Evolutionary conservation across 2,888 invertebrate genomes (phyloP), one percentile per base, ranked within the genome.

Genomic region (Athrips mouffetella): DNA sequence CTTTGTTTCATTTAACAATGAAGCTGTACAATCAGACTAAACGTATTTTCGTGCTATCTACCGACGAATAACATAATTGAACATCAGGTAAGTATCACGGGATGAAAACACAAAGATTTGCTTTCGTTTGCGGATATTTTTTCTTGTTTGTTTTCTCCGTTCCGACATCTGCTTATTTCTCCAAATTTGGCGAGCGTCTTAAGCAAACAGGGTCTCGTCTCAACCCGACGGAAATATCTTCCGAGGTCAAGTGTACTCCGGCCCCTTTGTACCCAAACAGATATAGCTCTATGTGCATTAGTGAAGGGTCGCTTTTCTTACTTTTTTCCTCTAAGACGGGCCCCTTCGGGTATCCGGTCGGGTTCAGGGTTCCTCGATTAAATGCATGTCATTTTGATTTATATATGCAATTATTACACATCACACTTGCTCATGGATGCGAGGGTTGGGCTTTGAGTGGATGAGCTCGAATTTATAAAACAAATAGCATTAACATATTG

Each of bases 331-430:
- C 67, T 65, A 73, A 65, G 70, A 66, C 67, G 58, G 63, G 58
- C 57, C 62, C 65, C 66, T 47, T 55, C 53, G 45, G 27, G 63
- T 60, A 67, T 68, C 73, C 71, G 73, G 67, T 67, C 67, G 73
- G 74, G 76, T 70, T 70, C 65, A 63, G 58, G 59, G 58, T 59
- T 65, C 69, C 73, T 66, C 77, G 76, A 82, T 81, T 79, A 81
- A 79, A 78, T 70, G 77, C 69, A 74, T 76, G 80, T 78, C 83
- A 80, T 76, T 85, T 80, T 86, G 86, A 86, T 85, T 85, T 84
- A 86, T 86, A 66, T 60, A 58, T 58, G 70, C 75, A 76, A 80
- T 82, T 77, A 80, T 76, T 77, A 74, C 64, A 67, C 67, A 67
- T 66, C 62, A 60, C 59, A 63, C 59, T 16, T 47, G 42, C 40